Percentiles rank a stretch among this genome's conserved stretches.
These are phyloP conservation scores for Charina bottae DNA, from an alignment of 2,113 vertebrate genomes.

Conservation along the genomic window DNA sequence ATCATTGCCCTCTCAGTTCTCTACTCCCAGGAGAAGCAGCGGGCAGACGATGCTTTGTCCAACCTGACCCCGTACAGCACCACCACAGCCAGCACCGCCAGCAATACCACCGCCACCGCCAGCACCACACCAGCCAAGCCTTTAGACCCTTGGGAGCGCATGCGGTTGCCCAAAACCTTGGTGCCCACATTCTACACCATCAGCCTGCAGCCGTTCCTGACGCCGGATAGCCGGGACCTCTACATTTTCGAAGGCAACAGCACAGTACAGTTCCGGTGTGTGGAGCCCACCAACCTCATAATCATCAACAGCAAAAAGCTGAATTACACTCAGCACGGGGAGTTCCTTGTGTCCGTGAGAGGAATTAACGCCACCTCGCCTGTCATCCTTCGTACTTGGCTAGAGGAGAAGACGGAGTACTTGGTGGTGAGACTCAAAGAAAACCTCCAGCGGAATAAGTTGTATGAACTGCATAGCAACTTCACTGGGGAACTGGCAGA, in stretches of 20 bases:
- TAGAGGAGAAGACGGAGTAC: conserved; percentile 79
- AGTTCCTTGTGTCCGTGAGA: conserved; percentile 40
- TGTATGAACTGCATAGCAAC: conserved; percentile 76
- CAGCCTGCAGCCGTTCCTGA: conserved; percentile 82
- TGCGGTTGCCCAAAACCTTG: conserved; percentile 81
- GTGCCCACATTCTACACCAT: conserved; percentile 77
- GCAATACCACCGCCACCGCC: rapidly evolving
- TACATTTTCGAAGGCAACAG: conserved; percentile 86
- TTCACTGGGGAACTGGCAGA: conserved; percentile 89
- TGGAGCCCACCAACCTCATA: conserved; percentile 77
- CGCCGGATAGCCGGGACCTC: neutral
- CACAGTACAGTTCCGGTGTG: conserved; percentile 78
- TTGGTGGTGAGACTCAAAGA: conserved; percentile 79
- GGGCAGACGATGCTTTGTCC: conserved; percentile 46
- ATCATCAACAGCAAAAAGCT: conserved; percentile 91
- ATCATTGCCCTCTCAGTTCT: conserved; percentile 86
- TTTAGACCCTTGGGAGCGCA: conserved; percentile 77
- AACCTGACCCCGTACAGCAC: neutral
- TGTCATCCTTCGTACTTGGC: conserved; percentile 58
- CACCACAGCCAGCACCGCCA: rapidly evolving
- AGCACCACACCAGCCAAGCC: conserved; percentile 7
- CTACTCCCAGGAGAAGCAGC: conserved; percentile 80
- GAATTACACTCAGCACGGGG: conserved; percentile 72
- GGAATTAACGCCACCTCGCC: conserved; percentile 16
- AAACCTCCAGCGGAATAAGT: conserved; percentile 39